Evolutionary conservation across 2,888 invertebrate species (phyloP).

Genomic region (Hedychridium roseum): DNA sequence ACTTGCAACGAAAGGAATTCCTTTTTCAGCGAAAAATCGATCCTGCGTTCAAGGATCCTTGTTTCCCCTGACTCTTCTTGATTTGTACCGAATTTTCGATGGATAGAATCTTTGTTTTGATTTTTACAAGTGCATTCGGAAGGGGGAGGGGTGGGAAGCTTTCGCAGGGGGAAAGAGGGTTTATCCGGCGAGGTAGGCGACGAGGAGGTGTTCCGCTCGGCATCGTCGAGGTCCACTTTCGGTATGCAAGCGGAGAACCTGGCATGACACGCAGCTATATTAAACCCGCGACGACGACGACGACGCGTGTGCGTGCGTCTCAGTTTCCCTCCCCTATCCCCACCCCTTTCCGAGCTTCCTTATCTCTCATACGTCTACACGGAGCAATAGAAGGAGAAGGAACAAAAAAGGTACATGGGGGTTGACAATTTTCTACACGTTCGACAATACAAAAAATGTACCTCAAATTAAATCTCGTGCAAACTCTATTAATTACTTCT

Average conservation of each 20-base stretch:
- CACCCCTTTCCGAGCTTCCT: neutral
- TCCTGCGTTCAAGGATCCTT: no score
- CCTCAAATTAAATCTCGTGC: no score
- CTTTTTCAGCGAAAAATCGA: no score
- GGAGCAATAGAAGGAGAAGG: neutral
- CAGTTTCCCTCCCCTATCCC: neutral
- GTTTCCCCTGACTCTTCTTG: neutral
- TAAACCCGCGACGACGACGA: slow-evolving; percentile 37
- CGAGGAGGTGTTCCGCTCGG: slow-evolving; percentile 18
- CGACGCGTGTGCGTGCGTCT: slow-evolving; percentile 19
- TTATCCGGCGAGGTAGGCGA: slow-evolving; percentile 1
- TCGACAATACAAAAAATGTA: no score
- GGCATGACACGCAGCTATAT: slow-evolving; percentile 38
- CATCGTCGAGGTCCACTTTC: slow-evolving; percentile 39
- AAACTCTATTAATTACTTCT: no score
- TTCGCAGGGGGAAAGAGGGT: no score
- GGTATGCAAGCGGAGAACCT: slow-evolving; percentile 40
- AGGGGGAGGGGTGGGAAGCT: no score
- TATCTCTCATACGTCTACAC: slow-evolving; percentile 2
- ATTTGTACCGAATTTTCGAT: neutral
- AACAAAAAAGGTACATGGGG: neutral
- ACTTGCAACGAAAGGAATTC: no score
- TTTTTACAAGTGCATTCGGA: no score
- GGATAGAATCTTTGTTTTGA: neutral
- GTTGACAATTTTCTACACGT: no score